Percentiles rank a stretch among this genome's conserved stretches.
phyloP scores from a whole-genome alignment of 2,113 vertebrate species.

The Oryctolagus cuniculus region mOryCun1.1 NC_091433.1:39408501-39409000 shows the following conservation, averaged over 20 bases:
- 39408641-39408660: too few species aligned
- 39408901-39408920: neutral
- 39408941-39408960: neutral
- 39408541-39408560: too few species aligned
- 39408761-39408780: neutral
- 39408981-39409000: neutral
- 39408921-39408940: neutral
- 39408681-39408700: too few species aligned
- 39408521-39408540: too few species aligned
- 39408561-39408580: too few species aligned
- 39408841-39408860: neutral
- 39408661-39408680: too few species aligned
- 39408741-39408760: neutral
- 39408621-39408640: too few species aligned
- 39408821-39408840: neutral
- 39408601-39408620: too few species aligned
- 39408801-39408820: neutral
- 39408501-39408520: too few species aligned
- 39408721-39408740: neutral
- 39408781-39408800: neutral
- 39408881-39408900: neutral
- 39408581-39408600: too few species aligned
- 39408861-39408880: neutral
- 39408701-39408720: neutral
- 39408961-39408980: neutral